phyloP scores from a whole-genome alignment of 2,113 vertebrate genomes.

The Nesogale talazaci region DNA sequence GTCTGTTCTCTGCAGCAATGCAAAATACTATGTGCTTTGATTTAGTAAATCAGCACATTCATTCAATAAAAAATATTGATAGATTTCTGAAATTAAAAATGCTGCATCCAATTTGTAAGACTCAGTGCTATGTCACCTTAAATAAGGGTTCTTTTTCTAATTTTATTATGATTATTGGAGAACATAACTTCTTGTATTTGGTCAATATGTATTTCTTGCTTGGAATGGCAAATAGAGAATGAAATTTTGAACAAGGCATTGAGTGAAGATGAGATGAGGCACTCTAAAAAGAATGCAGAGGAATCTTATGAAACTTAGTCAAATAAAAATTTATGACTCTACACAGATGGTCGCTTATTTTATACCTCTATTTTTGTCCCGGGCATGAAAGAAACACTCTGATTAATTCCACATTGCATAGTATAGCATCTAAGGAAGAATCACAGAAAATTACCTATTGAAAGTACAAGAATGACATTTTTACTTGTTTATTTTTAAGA shows the following conservation, averaged over 20 bases:
- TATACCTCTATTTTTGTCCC: neutral
- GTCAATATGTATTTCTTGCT: neutral
- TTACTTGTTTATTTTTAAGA: conserved; percentile 44
- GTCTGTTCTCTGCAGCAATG: neutral
- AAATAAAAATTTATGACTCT: conserved; percentile 14
- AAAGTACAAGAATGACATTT: conserved; percentile 37
- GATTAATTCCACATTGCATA: neutral
- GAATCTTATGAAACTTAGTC: neutral
- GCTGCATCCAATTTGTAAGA: neutral
- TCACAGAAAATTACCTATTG: conserved; percentile 32
- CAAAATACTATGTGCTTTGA: neutral
- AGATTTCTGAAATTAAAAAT: neutral
- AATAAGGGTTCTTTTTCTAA: neutral
- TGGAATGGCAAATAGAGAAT: neutral
- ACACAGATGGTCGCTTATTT: neutral
- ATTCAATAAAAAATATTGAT: neutral
- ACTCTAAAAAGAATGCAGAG: neutral
- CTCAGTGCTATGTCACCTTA: conserved; percentile 9
- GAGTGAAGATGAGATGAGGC: neutral
- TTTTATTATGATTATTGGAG: neutral
- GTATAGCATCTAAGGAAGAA: neutral
- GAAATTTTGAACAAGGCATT: neutral
- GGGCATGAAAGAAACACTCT: neutral
- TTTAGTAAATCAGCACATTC: neutral
- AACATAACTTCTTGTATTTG: neutral